Conservation (phyloP, 2,888 invertebrate species). For the Dicycla oo region DNA sequence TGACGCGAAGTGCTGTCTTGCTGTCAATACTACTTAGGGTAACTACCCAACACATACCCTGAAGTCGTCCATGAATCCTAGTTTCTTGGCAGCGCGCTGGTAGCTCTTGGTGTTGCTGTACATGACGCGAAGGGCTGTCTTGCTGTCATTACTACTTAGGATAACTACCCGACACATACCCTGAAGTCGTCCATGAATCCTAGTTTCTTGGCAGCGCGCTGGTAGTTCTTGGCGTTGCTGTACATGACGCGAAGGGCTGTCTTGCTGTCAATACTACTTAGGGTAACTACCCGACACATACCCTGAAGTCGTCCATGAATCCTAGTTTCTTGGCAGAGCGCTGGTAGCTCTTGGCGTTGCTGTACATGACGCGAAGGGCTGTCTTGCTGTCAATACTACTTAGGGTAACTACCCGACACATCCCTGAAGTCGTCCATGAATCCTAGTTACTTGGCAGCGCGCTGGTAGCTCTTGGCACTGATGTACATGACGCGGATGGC, state of each 20-base stretch:
- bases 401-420: neutral
- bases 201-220: conserved; percentile 93
- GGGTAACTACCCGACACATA: conserved; percentile 2
- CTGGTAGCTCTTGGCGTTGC: conserved; percentile 78
- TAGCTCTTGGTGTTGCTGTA: too few relatives aligned
- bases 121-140: too few relatives aligned
- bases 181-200: conserved; percentile 95
- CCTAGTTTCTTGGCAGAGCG: conserved; percentile 95
- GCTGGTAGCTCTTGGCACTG: too few relatives aligned
- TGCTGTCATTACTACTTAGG: too few relatives aligned
- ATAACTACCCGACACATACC: too few relatives aligned
- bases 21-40: too few relatives aligned
- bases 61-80: too few relatives aligned
- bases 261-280: neutral
- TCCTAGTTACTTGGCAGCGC: too few relatives aligned
- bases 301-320: conserved; percentile 94
- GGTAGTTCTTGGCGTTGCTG: conserved; percentile 81
- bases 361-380: conserved; percentile 92
- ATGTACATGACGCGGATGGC: too few relatives aligned
- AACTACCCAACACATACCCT: too few relatives aligned
- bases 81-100: too few relatives aligned
- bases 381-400: neutral
- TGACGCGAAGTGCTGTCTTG: too few relatives aligned
- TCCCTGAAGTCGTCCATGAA: neutral
- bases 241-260: conserved; percentile 92